Evolutionary conservation across 2,888 invertebrate genomes (phyloP).

Genomic region (Plebejus melissa): DNA sequence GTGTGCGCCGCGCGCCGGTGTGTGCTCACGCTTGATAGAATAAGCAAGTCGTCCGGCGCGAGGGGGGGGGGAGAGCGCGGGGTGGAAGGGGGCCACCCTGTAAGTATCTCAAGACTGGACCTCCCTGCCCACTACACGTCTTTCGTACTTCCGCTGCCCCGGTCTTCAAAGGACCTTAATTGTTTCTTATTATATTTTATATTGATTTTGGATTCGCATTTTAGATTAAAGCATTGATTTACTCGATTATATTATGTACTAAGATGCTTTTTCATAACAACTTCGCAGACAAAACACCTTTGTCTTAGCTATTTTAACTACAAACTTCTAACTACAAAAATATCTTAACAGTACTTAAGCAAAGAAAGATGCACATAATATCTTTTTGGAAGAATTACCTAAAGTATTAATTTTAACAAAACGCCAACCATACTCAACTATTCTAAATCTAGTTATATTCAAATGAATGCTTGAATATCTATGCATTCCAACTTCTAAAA

Average conservation of each 20-base stretch:
- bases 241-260: too few relatives aligned
- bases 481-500: slow-evolving; percentile 35
- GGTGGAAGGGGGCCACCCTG: slow-evolving; percentile 52
- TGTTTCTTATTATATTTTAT: slow-evolving; percentile 57
- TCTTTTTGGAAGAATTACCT: too few relatives aligned
- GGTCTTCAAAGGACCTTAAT: slow-evolving; percentile 69
- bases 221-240: background rate
- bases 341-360: too few relatives aligned
- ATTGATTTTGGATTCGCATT: background rate
- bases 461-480: too few relatives aligned
- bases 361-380: too few relatives aligned
- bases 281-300: too few relatives aligned
- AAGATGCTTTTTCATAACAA: too few relatives aligned
- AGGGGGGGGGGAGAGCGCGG: slow-evolving; percentile 43
- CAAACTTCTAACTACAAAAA: too few relatives aligned
- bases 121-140: slow-evolving; percentile 73
- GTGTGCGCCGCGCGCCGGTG: background rate
- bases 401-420: background rate
- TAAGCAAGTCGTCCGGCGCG: slow-evolving; percentile 77
- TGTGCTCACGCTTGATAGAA: slow-evolving; percentile 77
- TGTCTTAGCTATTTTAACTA: too few relatives aligned
- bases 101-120: slow-evolving; percentile 76
- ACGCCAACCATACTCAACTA: background rate
- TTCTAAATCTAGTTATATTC: background rate
- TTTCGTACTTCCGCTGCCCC: slow-evolving; percentile 69